Conservation (phyloP, 1,140 invertebrate species). For the Caenorhabditis briggsae region DNA sequence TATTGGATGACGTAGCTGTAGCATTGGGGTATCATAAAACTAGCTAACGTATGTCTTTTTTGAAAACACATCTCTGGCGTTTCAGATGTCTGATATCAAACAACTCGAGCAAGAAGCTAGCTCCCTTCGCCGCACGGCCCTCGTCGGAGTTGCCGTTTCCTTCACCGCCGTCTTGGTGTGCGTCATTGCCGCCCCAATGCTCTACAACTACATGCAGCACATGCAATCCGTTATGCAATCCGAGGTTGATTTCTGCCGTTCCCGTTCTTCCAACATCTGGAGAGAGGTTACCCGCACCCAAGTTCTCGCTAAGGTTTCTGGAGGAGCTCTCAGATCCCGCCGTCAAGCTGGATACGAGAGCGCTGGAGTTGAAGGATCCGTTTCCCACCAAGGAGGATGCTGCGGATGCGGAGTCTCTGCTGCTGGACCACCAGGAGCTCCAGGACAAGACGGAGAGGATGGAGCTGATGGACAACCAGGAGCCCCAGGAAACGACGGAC, state of each 20-base stretch:
- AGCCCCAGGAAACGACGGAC: conserved; percentile 65
- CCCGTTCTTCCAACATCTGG: conserved; percentile 73
- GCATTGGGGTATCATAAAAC: neutral
- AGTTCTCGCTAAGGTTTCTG: conserved; percentile 62
- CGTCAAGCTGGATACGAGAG: conserved; percentile 71
- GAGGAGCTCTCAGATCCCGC: conserved; percentile 56
- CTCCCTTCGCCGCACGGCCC: conserved; percentile 62
- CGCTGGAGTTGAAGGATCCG: conserved; percentile 56
- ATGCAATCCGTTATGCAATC: conserved; percentile 75
- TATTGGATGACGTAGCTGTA: neutral
- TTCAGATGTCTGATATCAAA: conserved; percentile 60
- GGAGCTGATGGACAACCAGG: conserved; percentile 66
- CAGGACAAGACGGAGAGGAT: conserved; percentile 69
- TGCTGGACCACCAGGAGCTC: conserved; percentile 70
- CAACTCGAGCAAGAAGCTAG: conserved; percentile 61
- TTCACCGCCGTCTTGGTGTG: conserved; percentile 77
- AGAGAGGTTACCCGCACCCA: conserved; percentile 72
- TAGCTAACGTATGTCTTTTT: neutral
- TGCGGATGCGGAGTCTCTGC: conserved; percentile 69
- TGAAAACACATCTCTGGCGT: conserved; percentile 11
- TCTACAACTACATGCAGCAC: conserved; percentile 77
- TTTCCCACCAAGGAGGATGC: conserved; percentile 65
- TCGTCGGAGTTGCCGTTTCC: conserved; percentile 67
- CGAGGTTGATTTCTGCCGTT: conserved; percentile 75
- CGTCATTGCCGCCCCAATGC: conserved; percentile 77